Evolutionary conservation across 2,113 vertebrate genomes (phyloP), one percentile per base, ranked within the genome.

Genomic region (Seriola quinqueradiata): DNA sequence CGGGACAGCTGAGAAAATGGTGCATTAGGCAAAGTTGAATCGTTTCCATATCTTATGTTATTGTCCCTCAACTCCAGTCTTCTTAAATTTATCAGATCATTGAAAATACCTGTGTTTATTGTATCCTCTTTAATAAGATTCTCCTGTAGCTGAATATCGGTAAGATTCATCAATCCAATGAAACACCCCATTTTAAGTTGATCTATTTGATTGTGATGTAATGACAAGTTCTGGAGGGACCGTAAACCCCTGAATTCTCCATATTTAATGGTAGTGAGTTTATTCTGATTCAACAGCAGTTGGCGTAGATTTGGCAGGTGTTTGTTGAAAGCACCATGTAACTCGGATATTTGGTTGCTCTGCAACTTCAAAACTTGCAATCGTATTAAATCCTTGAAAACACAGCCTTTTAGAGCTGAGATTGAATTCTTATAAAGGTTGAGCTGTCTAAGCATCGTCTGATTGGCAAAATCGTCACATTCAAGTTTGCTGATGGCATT

Each of bases 1-100:
- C 17, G 81, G n/a, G 77, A 91, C 28, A 96, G 82, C 0, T 84
- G 0, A 21, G 57, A 66, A 80, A 96, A 96, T 4, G 94, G 95
- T 21, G 95, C 87, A 8, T 17, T 0, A 2, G 5, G 0, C 32
- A 93, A 50, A 38, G 19, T 4, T 12, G 12, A 0, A 1, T 0
- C 52, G 0, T 0, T 0, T 0, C 0, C 0, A 10, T 90, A 95
- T 0, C 21, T 54, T 21, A 96, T 91, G 5, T 74, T 58, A 80
- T 96, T 96, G 0, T 87, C 17, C 7, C 68, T 85, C 34, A 96
- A 64, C 58, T 92, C 73, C 0, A 96, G 46, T 21, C 8, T 28
- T 71, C 21, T 79, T 58, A 96, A 83, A 36, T 88, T 93, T 2
- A n/a, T 54, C 32, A 96, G 68, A 65, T 77, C 81, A 16, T 48